phyloP scores from a whole-genome alignment of 2,113 vertebrate species.

The Centrocercus urophasianus region DNA sequence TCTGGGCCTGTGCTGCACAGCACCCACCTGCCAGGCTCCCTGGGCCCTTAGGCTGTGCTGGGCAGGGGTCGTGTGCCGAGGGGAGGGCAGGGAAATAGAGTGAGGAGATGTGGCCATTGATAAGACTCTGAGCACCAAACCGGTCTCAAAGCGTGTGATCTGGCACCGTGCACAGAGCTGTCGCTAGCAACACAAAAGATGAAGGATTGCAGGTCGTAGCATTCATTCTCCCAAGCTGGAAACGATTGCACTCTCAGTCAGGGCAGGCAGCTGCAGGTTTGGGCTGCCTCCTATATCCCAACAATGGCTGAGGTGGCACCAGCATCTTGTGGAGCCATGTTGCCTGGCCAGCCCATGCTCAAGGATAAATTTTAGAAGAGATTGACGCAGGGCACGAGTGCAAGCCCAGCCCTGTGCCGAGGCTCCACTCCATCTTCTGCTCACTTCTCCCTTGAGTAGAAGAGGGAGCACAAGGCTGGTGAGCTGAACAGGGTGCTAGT shows the following conservation, averaged over 20 bases:
- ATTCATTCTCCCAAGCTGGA: neutral
- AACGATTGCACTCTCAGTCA: neutral
- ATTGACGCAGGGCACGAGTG: neutral
- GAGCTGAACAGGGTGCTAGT: neutral
- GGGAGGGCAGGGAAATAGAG: neutral
- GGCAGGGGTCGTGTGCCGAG: too few species aligned
- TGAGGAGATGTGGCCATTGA: slow-evolving; percentile 4
- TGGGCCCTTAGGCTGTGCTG: neutral
- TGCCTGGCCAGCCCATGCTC: neutral
- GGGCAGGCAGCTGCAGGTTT: neutral
- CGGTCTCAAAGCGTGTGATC: neutral
- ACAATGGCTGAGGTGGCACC: neutral
- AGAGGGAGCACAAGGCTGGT: neutral
- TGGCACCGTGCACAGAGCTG: neutral
- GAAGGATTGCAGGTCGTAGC: neutral
- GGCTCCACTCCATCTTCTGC: neutral
- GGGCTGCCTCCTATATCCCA: neutral
- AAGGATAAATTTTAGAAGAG: neutral
- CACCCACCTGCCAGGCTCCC: neutral
- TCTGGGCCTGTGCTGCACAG: neutral
- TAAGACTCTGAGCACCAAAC: slow-evolving; percentile 1
- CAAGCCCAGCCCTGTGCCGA: neutral
- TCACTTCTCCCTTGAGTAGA: neutral
- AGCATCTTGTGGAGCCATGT: too few species aligned
- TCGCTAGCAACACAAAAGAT: neutral